Evolutionary conservation across 2,888 invertebrate genomes (phyloP).

Genomic region (Drosophila percnosoma): DNA sequence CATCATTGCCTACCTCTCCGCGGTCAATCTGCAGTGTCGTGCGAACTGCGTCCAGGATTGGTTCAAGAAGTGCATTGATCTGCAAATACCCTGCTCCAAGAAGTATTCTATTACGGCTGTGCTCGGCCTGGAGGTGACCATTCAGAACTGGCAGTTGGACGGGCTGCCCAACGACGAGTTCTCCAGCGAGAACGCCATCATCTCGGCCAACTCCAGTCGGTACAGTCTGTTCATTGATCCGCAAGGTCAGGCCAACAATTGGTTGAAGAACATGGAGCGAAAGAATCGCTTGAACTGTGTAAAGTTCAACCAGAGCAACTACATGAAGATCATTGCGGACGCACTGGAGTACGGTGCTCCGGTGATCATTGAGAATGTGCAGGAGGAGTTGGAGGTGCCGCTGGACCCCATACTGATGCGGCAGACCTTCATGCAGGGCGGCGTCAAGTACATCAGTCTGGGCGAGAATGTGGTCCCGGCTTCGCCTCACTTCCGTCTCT

Average conservation of each 20-base stretch:
- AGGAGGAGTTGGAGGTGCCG: slow-evolving; percentile 93
- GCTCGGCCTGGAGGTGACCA: slow-evolving; percentile 93
- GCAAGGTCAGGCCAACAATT: slow-evolving; percentile 96
- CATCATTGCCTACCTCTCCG: slow-evolving; percentile 94
- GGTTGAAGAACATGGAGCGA: slow-evolving; percentile 94
- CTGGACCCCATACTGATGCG: slow-evolving; percentile 92
- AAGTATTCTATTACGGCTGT: slow-evolving; percentile 90
- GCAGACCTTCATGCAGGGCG: slow-evolving; percentile 92
- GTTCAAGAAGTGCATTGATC: slow-evolving; percentile 88
- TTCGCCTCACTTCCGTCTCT: slow-evolving; percentile 91
- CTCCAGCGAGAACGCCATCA: slow-evolving; percentile 95
- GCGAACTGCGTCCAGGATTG: slow-evolving; percentile 88
- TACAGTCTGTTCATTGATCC: slow-evolving; percentile 97
- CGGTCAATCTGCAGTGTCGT: slow-evolving; percentile 91
- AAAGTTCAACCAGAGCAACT: slow-evolving; percentile 84
- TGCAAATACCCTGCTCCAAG: slow-evolving; percentile 91
- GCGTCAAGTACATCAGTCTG: slow-evolving; percentile 90
- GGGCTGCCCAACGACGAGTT: slow-evolving; percentile 94
- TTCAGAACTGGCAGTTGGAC: slow-evolving; percentile 91
- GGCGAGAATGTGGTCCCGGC: slow-evolving; percentile 94
- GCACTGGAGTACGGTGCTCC: slow-evolving; percentile 91
- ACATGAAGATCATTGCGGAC: slow-evolving; percentile 87
- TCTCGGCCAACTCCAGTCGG: slow-evolving; percentile 92
- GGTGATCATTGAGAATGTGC: slow-evolving; percentile 93
- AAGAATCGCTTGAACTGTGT: slow-evolving; percentile 82